phyloP scores from a whole-genome alignment of 2,113 vertebrate genomes.

The Herpailurus yagouaroundi region DNA sequence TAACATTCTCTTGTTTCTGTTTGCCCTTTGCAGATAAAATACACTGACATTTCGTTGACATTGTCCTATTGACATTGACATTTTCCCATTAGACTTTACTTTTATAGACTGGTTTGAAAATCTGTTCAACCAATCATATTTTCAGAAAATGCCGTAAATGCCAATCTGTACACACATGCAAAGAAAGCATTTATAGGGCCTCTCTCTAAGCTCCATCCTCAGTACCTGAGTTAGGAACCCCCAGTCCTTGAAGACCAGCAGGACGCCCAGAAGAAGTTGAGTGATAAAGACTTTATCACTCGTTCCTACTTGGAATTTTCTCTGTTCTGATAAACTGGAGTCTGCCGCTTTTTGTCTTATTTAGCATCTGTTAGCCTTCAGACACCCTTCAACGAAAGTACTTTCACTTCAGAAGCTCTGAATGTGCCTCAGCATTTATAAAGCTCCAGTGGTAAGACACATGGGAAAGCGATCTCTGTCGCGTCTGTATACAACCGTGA shows the following conservation, averaged over 20 bases:
- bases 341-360: background rate
- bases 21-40: background rate
- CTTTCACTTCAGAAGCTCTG: slow-evolving; percentile 35
- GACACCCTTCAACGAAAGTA: background rate
- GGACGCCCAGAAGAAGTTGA: background rate
- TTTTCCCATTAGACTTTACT: background rate
- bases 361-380: slow-evolving; percentile 43
- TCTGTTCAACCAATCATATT: background rate
- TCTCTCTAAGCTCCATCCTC: background rate
- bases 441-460: background rate
- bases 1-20: background rate
- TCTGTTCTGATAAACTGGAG: background rate
- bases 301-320: background rate
- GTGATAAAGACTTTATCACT: background rate
- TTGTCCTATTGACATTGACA: background rate
- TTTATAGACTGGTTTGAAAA: background rate
- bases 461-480: background rate
- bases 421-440: slow-evolving; percentile 42
- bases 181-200: background rate
- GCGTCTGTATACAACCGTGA: background rate
- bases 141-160: slow-evolving; percentile 19
- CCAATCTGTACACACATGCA: background rate
- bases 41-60: background rate
- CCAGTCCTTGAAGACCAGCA: background rate
- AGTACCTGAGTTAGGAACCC: background rate